These are phyloP conservation scores for Phenganax stokvisi DNA, from an alignment of 92 coral and sea anemone genomes.

Conservation along the genomic window DNA sequence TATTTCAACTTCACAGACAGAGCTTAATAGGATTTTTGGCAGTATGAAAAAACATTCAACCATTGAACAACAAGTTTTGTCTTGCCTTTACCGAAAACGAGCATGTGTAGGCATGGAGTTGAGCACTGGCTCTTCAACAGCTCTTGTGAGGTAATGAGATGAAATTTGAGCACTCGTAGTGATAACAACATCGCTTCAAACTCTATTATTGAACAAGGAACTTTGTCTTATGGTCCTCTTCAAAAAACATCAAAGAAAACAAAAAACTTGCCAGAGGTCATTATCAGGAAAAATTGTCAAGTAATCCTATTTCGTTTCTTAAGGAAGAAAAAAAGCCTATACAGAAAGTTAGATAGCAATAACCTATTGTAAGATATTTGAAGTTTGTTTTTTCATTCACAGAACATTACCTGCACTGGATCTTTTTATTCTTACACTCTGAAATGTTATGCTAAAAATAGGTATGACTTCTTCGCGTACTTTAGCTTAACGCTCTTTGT, in stretches of 20 bases:
- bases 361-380: background rate
- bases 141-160: background rate
- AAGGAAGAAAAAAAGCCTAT: background rate
- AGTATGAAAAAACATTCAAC: background rate
- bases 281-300: background rate
- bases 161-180: background rate
- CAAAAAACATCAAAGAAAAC: background rate
- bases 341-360: background rate
- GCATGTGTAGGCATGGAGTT: background rate
- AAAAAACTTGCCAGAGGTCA: background rate
- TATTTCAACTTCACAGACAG: slow-evolving; percentile 8
- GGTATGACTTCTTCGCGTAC: background rate
- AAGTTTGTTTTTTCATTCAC: background rate
- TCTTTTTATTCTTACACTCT: background rate
- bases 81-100: background rate
- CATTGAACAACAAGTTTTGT: background rate
- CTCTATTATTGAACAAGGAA: slow-evolving; percentile 6
- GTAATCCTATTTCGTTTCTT: background rate
- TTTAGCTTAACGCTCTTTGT: background rate
- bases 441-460: background rate
- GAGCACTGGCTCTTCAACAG: background rate
- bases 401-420: background rate
- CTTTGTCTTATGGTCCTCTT: background rate
- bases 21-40: background rate
- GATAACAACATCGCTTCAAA: background rate